Evolutionary conservation across 2,888 invertebrate species (phyloP).

Genomic region (Aleiodes alternator): DNA sequence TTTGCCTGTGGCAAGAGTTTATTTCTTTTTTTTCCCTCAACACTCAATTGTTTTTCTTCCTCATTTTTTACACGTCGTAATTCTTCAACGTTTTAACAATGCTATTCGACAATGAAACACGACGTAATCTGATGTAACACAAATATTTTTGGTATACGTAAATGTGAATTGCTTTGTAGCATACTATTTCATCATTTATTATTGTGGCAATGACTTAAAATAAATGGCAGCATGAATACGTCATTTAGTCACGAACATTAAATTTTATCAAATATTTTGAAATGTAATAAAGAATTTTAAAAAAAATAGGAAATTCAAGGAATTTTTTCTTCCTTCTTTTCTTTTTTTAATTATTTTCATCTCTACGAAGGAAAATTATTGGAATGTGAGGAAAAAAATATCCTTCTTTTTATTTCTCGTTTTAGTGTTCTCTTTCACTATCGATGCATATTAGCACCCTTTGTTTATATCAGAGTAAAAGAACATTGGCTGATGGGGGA

Average conservation of each 20-base stretch:
- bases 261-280: neutral
- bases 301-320: too few species aligned
- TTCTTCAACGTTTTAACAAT: slow-evolving; percentile 8
- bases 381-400: neutral
- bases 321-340: neutral
- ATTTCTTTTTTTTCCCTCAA: neutral
- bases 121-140: slow-evolving; percentile 24
- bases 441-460: slow-evolving; percentile 17
- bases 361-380: neutral
- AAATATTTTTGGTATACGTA: slow-evolving; percentile 25
- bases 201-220: slow-evolving; percentile 1
- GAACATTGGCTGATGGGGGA: slow-evolving; percentile 24
- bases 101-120: slow-evolving; percentile 8
- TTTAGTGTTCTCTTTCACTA: slow-evolving; percentile 3
- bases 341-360: too few species aligned
- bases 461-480: slow-evolving; percentile 32
- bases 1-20: slow-evolving; percentile 21
- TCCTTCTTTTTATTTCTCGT: neutral
- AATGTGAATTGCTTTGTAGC: slow-evolving; percentile 16
- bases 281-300: neutral
- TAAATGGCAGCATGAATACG: neutral
- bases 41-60: slow-evolving; percentile 4
- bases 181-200: neutral
- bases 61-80: slow-evolving; percentile 8
- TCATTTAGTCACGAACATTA: slow-evolving; percentile 14